Conservation (phyloP, 2,888 invertebrate species). For the Drosophila neoperkinsi region DNA sequence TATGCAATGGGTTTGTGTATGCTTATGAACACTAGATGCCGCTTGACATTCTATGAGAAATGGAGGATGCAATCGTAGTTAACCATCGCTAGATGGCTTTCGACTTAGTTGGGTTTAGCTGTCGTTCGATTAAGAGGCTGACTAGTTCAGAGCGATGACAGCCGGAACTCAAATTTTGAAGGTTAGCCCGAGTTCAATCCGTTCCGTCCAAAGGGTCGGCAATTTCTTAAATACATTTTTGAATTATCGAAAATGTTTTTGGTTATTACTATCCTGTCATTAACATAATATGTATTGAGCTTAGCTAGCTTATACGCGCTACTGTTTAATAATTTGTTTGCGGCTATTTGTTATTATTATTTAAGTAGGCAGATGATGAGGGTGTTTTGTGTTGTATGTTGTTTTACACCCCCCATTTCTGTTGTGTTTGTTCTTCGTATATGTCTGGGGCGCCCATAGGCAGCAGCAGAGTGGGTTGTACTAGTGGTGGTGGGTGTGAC, state of each 20-base stretch:
- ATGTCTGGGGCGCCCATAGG: no score
- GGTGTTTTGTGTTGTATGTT: background rate
- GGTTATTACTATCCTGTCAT: background rate
- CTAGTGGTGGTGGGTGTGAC: no score
- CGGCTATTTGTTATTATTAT: background rate
- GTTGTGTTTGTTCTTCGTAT: background rate
- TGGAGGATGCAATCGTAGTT: background rate
- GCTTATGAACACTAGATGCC: constrained; percentile 5
- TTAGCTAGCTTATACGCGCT: no score
- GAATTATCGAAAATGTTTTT: background rate
- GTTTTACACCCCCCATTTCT: background rate
- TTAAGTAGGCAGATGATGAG: background rate
- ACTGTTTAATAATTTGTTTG: background rate
- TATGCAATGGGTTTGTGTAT: background rate
- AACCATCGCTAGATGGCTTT: constrained; percentile 10
- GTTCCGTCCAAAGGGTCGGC: background rate
- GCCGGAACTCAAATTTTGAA: no score
- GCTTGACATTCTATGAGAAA: background rate
- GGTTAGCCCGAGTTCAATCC: background rate
- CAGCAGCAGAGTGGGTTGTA: no score
- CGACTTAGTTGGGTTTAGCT: background rate
- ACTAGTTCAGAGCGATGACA: background rate
- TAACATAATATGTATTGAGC: no score
- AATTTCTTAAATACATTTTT: background rate
- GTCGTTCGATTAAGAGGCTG: rapidly evolving